Base-by-base conservation (phyloP, 2,113 vertebrate genomes). In the Alethe diademata region DNA sequence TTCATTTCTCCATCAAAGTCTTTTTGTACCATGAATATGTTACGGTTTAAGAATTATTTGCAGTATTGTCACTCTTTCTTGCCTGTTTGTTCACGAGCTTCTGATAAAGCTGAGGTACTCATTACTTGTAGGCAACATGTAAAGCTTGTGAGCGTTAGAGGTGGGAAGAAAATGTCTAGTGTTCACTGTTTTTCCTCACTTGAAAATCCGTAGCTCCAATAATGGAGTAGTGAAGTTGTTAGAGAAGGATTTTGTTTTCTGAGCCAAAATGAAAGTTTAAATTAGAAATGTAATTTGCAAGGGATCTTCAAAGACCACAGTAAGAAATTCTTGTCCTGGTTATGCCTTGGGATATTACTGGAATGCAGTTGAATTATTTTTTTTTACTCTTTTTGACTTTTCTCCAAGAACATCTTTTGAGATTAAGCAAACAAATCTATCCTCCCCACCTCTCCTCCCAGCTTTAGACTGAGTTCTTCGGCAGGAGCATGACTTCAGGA, bases 321-420 rank as follows among this genome's bases (percentile, higher is more conserved):
- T 57, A 58, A 88, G 56, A 67, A 64, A 60, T 58, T 85, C 40
- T 79, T 88, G 74, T 73, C 42, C 48, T 64, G 40, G 28, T 84
- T 84, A 66, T 73, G 80, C 47, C 47, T 80, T 94, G 64, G 38
- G 45, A 69, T 93, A 45, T 93, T 88, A 79, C 40, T 90, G 82
- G 61, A 87, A 83, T 72, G 75, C 67, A 71, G 19, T 6, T 5
- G 8, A 81, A 78, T 87, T 13, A n/a, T 72, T 85, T 62, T 90
- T 94, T 86, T 94, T 86, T 73, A 83, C 24, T 91, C 57, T 66
- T 90, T 62, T 51, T 90, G 82, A 91, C 48, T 4, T 64, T 91
- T 79, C 36, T 92, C 31, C 51, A 74, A 71, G 65, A 91, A 85
- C 8, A 40, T 84, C 51, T 86, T 88, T 56, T 56, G 61, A 86